Evolutionary conservation across 2,113 vertebrate species (phyloP), one percentile per base, ranked within the genome.

Genomic region (Lutjanus erythropterus): DNA sequence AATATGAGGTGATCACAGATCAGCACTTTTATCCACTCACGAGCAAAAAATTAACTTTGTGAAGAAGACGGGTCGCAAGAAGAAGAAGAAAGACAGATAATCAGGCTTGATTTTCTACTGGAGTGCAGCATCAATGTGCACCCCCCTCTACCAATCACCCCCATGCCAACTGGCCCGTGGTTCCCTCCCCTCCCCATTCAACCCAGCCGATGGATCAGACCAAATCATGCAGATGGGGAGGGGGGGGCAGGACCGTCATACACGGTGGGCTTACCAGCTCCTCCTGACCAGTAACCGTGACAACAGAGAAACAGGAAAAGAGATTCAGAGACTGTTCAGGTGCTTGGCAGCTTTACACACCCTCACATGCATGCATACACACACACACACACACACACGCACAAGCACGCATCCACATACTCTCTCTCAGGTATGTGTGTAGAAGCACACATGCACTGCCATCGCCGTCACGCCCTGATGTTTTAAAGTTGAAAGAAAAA

Each of bases 201-300:
- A 71, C 64, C 85, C 58, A 60, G 56, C 55, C n/a, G 5, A 64
- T 49, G 75, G 64, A 80, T 76, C 83, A 85, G 83, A 88, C 74
- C 80, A 88, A 85, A 31, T 87, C 92, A 94, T 93, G 92, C 93
- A 92, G 74, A 84, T 21, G 19, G 58, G 61, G 23, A 16, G 42
- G 19, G 58, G 61, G 23, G n/a, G 42, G 23, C 49, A 16, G 46
- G 46, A 25, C 29, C 46, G 37, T 80, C 78, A 86, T 60, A 86
- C 81, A 65, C 55, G 78, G 83, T 73, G 72, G 72, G 76, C 93
- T 92, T 93, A 93, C 89, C 88, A 90, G 88, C 83, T 93, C 92
- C 90, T 93, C 89, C 91, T 93, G 91, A 88, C 58, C 76, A 86
- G 86, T 83, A 81, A 91, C 69, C 72, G 56, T 85, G 86, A 85